Evolutionary conservation across 2,888 invertebrate genomes (phyloP), one percentile per base, ranked within the genome.

Genomic region (Dascillus cervinus): DNA sequence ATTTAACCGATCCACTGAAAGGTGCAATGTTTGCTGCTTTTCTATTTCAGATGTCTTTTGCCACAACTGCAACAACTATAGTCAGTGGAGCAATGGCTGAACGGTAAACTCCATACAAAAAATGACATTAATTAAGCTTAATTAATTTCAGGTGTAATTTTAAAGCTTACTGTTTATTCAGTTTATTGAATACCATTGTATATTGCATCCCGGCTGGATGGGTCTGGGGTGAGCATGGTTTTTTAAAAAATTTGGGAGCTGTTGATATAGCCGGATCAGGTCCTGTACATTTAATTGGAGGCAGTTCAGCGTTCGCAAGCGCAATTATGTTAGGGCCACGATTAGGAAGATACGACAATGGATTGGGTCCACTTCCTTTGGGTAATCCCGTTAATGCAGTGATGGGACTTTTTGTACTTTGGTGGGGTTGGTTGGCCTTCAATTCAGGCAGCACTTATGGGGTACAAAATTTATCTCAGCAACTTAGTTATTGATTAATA

Each of bases 361-460:
- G 88, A 1, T 72, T 71, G 4, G 79, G 72, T 1, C 79, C 87
- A 0, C 60, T 88, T 23, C 88, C 89, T 0, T 69, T 91, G 43
- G 90, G 91, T 0, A 83, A 79, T 56, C 91, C 91, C 0, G 91
- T 91, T 3, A 91, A 91, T 56, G 89, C 89, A 0, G 82, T 88
- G 13, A 81, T 91, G 79, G 92, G 91, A 0, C 75, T 91, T 6
- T 92, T 92, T 56, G 90, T 92, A 20, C 67, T 92, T 1, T 92
- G 92, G 92, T 94, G 94, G 94, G 94, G 94, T 0, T 94, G 94
- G 94, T 67, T 95, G 30, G 92, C 91, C 0, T 94, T 94, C 58
- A 92, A 92, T 64, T 91, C 92, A 28, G 94, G 94, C 8, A 89
- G 88, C 46, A 85, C 85, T 26, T 85, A 85, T 52, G 85, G 85